Conservation (phyloP, 2,113 vertebrate genomes). For the Phalacrocorax aristotelis region DNA sequence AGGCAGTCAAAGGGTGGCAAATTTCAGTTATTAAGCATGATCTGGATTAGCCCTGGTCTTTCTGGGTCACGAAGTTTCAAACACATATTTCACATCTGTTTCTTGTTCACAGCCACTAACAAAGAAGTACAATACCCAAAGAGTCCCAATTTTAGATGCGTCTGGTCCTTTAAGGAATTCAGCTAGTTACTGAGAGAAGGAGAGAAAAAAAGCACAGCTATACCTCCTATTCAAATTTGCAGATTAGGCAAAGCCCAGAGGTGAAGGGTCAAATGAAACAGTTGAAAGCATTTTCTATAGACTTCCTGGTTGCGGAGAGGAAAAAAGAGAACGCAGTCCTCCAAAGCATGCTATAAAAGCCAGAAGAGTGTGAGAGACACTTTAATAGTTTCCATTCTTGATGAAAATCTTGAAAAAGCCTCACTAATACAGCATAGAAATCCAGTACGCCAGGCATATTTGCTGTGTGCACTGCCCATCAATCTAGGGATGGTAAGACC, state of each 20-base stretch:
- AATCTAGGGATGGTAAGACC: neutral
- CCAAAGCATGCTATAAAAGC: constrained; percentile 47
- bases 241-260: constrained; percentile 56
- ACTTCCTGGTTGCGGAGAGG: constrained; percentile 11
- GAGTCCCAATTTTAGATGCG: constrained; percentile 14
- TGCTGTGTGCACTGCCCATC: neutral
- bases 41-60: constrained; percentile 56
- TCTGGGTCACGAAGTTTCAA: constrained; percentile 62
- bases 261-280: constrained; percentile 59
- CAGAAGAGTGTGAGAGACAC: constrained; percentile 35
- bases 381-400: constrained; percentile 67
- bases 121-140: constrained; percentile 28
- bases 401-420: constrained; percentile 45
- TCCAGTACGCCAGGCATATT: neutral
- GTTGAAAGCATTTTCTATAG: constrained; percentile 63
- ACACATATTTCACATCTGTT: constrained; percentile 68
- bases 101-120: constrained; percentile 65
- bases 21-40: constrained; percentile 59
- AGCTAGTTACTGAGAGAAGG: neutral
- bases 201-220: neutral
- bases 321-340: neutral
- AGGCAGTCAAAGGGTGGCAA: constrained; percentile 38
- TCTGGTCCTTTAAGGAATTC: constrained; percentile 32
- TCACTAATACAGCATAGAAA: neutral
- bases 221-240: constrained; percentile 61